Evolutionary conservation across 2,888 invertebrate species (phyloP).

Genomic region (Lasioglossum lativentre): DNA sequence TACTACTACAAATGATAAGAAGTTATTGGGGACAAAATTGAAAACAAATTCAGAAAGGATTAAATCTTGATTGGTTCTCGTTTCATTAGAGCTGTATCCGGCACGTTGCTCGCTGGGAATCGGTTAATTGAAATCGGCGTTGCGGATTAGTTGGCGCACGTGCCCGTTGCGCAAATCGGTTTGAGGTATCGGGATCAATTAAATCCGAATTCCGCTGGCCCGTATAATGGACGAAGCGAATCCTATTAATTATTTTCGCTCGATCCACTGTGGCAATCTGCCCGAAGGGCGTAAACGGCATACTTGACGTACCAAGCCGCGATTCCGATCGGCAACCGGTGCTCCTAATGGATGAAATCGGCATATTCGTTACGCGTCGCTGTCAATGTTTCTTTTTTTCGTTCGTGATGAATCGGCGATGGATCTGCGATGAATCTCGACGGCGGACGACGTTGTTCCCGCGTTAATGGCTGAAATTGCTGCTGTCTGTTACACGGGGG

Average conservation of each 20-base stretch:
- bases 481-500: not conserved
- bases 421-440: not conserved
- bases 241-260: slow-evolving; percentile 65
- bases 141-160: slow-evolving; percentile 20
- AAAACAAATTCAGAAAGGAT: not conserved
- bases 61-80: not conserved
- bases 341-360: slow-evolving; percentile 46
- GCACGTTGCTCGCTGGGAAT: not conserved
- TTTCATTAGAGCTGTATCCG: not conserved
- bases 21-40: no score
- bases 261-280: slow-evolving; percentile 57
- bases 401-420: not conserved
- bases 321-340: slow-evolving; percentile 54
- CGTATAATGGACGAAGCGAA: slow-evolving; percentile 44
- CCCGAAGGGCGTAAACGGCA: slow-evolving; percentile 36
- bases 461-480: slow-evolving; percentile 17
- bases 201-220: slow-evolving; percentile 45
- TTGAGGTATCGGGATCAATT: slow-evolving; percentile 55
- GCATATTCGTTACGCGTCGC: slow-evolving; percentile 52
- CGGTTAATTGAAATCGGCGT: slow-evolving; percentile 7
- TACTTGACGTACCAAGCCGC: slow-evolving; percentile 26
- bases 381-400: slow-evolving; percentile 25
- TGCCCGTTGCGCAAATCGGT: slow-evolving; percentile 34
- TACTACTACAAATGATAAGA: no score
- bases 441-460: slow-evolving; percentile 29